These are phyloP conservation scores for Anomalospiza imberbis DNA, from an alignment of 2,797 vertebrate species.

Conservation along the genomic window DNA sequence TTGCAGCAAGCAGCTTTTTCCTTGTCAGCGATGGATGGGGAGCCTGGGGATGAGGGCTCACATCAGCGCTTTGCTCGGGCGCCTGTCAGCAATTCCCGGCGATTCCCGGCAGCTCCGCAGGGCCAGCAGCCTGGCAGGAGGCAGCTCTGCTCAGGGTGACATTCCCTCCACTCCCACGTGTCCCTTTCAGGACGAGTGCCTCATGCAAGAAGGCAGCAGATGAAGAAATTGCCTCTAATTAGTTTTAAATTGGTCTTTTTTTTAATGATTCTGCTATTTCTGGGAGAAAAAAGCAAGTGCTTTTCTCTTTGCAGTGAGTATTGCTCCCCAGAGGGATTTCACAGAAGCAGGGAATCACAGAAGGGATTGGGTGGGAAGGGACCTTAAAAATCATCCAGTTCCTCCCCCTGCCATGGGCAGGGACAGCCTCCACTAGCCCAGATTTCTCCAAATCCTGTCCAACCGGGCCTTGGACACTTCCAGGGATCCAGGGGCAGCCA, in stretches of 20 bases:
- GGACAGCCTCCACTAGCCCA: accelerated
- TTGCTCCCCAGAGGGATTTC: background rate
- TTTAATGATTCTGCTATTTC: background rate
- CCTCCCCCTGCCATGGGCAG: background rate
- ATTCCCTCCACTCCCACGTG: background rate
- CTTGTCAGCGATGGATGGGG: background rate
- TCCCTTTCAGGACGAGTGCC: background rate
- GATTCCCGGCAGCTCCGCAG: accelerated
- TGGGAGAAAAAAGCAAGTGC: background rate
- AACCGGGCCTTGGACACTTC: accelerated
- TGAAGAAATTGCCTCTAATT: background rate
- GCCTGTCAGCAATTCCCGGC: background rate
- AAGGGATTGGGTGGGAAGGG: background rate
- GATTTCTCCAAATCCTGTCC: accelerated
- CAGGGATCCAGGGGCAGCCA: background rate
- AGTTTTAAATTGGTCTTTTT: background rate
- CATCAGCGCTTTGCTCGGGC: background rate
- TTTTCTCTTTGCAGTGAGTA: background rate
- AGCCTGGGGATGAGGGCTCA: background rate
- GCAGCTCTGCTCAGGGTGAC: background rate
- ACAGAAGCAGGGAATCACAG: background rate
- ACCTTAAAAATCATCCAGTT: background rate
- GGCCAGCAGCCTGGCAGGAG: background rate
- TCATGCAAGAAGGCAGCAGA: background rate
- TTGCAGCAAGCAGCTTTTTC: background rate